Evolutionary conservation across 2,888 invertebrate genomes (phyloP), one percentile per base, ranked within the genome.

Genomic region (Allacma fusca): DNA sequence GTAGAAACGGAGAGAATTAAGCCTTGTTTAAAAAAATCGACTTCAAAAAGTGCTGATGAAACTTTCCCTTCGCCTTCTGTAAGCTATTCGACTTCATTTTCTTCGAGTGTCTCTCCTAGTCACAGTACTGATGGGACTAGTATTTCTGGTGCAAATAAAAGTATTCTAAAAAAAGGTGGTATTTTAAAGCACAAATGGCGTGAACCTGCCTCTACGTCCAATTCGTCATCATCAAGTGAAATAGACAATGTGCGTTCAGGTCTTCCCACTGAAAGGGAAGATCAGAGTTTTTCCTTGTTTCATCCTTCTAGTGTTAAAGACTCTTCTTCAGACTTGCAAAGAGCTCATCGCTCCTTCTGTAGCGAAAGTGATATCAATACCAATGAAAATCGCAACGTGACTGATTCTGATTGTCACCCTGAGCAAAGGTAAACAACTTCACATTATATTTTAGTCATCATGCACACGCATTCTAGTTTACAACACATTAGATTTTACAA

Each of bases 11-110:
- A 80, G 23, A 80, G 77, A 29, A 82, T 82, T 34, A 82, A 82
- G 40, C 80, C 81, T 1, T 82, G 82, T 68, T 67, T 82, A 29
- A 82, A 82, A 40, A 82, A 82, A 72, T 78, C 80, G 9, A 64
- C 70, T n/a, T 76, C 72, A 29, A 79, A 77, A 71, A 75, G 77
- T 67, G 75, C 69, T 26, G 77, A 75, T 44, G 79, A 79, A 59
- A 50, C 28, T 57, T 78, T 65, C 34, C 62, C 74, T 16, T 62
- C 62, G 16, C 34, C 65, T 23, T 65, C 65, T 16, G 7, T 75
- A 23, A 75, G 40, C 29, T 67, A 64, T 43, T 75, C 65, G 12
- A n/a, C 59, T 1, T 75, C 75, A 16, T 75, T 43, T 40, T 67
- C 75, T 1, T 40, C 75, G 23, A 75, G 67, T 43, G 44, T 43